These are phyloP conservation scores for Hypomesus transpacificus DNA, from an alignment of 2,113 vertebrate genomes.

Conservation along the genomic window DNA sequence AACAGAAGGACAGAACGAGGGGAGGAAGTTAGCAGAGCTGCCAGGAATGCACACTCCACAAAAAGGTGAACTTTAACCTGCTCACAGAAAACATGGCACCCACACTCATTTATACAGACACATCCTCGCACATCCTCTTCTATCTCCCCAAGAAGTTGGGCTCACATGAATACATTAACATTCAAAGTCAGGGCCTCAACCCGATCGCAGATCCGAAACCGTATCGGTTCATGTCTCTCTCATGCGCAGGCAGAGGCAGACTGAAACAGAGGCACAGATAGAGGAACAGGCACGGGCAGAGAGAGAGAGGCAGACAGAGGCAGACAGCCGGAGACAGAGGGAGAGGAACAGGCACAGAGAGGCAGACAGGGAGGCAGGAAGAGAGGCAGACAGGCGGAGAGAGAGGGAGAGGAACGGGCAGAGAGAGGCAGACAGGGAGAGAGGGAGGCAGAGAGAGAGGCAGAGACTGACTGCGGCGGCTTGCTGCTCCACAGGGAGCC, in stretches of 20 bases:
- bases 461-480: background rate
- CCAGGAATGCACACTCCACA: slow-evolving; percentile 42
- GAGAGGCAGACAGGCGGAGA: background rate
- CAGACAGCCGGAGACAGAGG: background rate
- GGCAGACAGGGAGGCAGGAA: background rate
- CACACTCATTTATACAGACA: slow-evolving; percentile 47
- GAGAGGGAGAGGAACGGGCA: background rate
- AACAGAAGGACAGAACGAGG: background rate
- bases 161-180: no score
- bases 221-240: no score
- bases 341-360: background rate
- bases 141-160: no score
- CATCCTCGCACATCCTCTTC: no score
- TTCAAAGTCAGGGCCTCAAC: no score
- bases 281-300: background rate
- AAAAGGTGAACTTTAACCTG: slow-evolving; percentile 53
- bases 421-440: background rate
- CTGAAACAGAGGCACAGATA: background rate
- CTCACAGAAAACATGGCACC: slow-evolving; percentile 33
- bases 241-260: background rate
- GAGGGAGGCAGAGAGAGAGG: background rate
- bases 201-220: no score
- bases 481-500: background rate
- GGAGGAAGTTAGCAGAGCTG: slow-evolving; percentile 28
- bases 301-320: background rate